Conservation (phyloP, 2,113 vertebrate species). For the Ellobius talpinus region DNA sequence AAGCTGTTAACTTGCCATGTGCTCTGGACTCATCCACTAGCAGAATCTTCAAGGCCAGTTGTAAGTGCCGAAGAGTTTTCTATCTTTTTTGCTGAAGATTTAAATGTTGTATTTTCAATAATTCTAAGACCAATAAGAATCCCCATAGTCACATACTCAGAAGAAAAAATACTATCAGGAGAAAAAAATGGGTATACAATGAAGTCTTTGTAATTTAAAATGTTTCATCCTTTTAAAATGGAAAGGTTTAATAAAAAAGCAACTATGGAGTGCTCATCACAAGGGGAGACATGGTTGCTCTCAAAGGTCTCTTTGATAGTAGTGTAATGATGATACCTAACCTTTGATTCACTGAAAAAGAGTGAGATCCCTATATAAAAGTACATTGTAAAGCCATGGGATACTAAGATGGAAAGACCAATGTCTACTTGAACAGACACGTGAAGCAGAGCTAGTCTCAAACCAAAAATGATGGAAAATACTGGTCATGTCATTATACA, state of each 20-base stretch:
- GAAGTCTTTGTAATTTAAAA: slow-evolving; percentile 20
- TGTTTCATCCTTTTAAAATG: slow-evolving; percentile 42
- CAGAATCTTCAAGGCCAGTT: slow-evolving; percentile 6
- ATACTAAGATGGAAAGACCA: slow-evolving; percentile 16
- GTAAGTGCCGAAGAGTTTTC: neutral
- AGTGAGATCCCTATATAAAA: neutral
- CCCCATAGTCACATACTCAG: neutral
- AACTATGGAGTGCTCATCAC: neutral
- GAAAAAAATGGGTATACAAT: slow-evolving; percentile 24
- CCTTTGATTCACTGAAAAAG: slow-evolving; percentile 50
- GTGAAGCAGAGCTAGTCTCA: slow-evolving; percentile 33
- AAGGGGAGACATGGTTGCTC: slow-evolving; percentile 35
- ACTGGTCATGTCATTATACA: neutral
- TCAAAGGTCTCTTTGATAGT: slow-evolving; percentile 28
- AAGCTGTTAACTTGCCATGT: neutral
- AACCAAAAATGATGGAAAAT: slow-evolving; percentile 24
- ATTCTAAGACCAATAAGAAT: slow-evolving; percentile 25
- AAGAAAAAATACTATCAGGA: neutral
- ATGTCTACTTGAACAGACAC: neutral
- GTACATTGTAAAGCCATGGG: slow-evolving; percentile 8
- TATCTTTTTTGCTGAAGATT: slow-evolving; percentile 27
- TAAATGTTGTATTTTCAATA: slow-evolving; percentile 25
- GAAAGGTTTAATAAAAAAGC: slow-evolving; percentile 39
- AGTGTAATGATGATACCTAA: slow-evolving; percentile 37
- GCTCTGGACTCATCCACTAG: neutral